phyloP scores from a whole-genome alignment of 1,140 invertebrate species.

The Microplitis mediator region DNA sequence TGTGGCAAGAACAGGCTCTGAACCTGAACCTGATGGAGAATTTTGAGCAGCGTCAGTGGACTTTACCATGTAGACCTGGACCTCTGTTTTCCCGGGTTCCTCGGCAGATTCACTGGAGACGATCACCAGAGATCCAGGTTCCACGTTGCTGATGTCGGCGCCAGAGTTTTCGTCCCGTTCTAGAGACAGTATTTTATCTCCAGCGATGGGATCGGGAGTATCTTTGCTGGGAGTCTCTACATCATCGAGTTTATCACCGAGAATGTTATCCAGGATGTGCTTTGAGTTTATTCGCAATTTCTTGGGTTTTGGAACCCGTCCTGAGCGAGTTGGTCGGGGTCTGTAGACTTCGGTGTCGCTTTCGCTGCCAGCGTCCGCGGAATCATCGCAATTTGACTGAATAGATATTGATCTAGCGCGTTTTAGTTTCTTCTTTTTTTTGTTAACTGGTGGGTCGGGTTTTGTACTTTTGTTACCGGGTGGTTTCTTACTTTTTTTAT shows the following conservation, averaged over 20 bases:
- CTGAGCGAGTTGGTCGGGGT: conserved; percentile 52
- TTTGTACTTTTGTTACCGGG: no score
- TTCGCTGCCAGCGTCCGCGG: conserved; percentile 35
- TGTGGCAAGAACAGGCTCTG: no score
- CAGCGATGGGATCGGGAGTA: background rate
- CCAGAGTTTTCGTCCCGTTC: conserved; percentile 37
- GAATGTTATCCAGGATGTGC: background rate
- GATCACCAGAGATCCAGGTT: conserved; percentile 58
- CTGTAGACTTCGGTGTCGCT: conserved; percentile 48
- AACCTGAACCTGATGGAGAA: no score
- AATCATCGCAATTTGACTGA: background rate
- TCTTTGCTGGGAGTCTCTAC: background rate
- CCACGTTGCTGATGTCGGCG: conserved; percentile 46
- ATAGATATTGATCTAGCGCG: background rate
- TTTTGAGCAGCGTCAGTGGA: conserved; percentile 35
- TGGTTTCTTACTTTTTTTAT: no score
- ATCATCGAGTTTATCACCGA: conserved; percentile 12
- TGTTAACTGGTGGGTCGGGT: no score
- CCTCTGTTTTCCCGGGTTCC: conserved; percentile 52
- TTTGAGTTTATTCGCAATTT: conserved; percentile 46
- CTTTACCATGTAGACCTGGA: conserved; percentile 59
- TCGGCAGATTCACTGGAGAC: conserved; percentile 51
- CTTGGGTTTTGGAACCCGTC: conserved; percentile 47
- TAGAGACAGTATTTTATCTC: background rate
- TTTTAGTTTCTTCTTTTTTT: no score